These are phyloP conservation scores for Hylyphantes graminicola DNA, from an alignment of 1,140 invertebrate genomes.

Conservation along the genomic window DNA sequence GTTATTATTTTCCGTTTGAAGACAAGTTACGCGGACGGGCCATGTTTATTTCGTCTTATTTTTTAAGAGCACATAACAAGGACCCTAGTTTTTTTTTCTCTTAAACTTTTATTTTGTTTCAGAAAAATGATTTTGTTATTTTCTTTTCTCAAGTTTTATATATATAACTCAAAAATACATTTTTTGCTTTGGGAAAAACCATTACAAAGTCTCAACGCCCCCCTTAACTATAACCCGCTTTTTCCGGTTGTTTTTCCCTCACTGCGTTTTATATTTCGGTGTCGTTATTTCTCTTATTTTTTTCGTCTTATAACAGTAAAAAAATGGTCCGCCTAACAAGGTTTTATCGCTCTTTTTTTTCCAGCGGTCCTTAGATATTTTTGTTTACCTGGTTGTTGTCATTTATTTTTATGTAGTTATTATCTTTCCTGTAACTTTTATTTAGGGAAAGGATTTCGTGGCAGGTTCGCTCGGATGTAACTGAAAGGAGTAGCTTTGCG, in stretches of 20 bases:
- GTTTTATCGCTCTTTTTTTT: slow-evolving; percentile 19
- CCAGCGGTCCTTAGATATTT: background rate
- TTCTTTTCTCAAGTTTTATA: too few relatives aligned
- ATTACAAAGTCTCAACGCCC: background rate
- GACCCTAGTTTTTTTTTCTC: background rate
- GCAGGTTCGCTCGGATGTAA: too few relatives aligned
- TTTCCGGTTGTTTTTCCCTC: background rate
- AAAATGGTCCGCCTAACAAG: slow-evolving; percentile 18
- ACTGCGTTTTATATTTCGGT: background rate
- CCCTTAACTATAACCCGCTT: background rate
- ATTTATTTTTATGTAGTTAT: slow-evolving; percentile 14
- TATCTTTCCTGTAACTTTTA: background rate
- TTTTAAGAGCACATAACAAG: slow-evolving; percentile 31
- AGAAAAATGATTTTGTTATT: too few relatives aligned
- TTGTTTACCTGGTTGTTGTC: slow-evolving; percentile 10
- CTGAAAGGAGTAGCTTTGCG: too few relatives aligned
- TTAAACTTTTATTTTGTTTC: slow-evolving; percentile 20
- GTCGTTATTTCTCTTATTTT: too few relatives aligned
- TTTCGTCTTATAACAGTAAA: slow-evolving; percentile 5
- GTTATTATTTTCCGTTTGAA: background rate
- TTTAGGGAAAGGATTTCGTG: too few relatives aligned
- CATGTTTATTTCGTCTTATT: slow-evolving; percentile 29
- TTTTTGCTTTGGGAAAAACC: background rate
- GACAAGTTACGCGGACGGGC: background rate
- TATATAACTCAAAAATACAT: too few relatives aligned